phyloP scores from a whole-genome alignment of 1,140 invertebrate species.

The Xylocopa sonorina region DNA sequence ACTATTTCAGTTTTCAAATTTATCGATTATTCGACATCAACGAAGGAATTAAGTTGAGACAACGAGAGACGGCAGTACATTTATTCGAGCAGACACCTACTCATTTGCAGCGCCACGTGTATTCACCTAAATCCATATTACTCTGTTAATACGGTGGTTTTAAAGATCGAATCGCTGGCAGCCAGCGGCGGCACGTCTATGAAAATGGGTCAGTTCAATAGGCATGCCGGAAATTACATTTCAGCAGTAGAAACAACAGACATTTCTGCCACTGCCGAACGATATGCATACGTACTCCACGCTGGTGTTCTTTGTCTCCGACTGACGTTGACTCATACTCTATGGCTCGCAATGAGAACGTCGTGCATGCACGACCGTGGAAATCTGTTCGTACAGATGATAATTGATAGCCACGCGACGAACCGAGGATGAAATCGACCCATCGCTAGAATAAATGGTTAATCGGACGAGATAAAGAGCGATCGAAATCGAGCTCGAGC shows the following conservation, averaged over 20 bases:
- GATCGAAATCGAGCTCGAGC: conserved; percentile 37
- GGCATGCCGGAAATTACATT: conserved; percentile 32
- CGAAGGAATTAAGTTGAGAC: too few relatives aligned
- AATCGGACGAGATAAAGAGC: conserved; percentile 2
- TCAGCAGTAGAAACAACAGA: conserved; percentile 13
- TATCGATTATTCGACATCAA: too few relatives aligned
- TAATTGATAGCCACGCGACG: conserved; percentile 52
- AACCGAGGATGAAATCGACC: conserved; percentile 22
- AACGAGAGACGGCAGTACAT: background rate
- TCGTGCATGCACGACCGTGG: background rate
- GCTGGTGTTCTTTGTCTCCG: conserved; percentile 47
- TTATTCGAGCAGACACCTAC: background rate
- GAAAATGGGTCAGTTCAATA: conserved; percentile 15
- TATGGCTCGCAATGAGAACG: conserved; percentile 7
- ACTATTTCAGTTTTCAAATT: too few relatives aligned
- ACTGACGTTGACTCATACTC: conserved; percentile 42
- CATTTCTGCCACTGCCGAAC: conserved; percentile 41
- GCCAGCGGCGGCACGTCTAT: background rate
- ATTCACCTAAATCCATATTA: background rate
- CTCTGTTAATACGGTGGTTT: too few relatives aligned
- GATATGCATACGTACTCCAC: too few relatives aligned
- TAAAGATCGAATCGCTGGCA: background rate
- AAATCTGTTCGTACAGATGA: background rate
- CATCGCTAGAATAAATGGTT: conserved; percentile 9
- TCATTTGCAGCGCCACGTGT: too few relatives aligned